Evolutionary conservation across 2,888 invertebrate genomes (phyloP).

Genomic region (Polyommatus icarus): DNA sequence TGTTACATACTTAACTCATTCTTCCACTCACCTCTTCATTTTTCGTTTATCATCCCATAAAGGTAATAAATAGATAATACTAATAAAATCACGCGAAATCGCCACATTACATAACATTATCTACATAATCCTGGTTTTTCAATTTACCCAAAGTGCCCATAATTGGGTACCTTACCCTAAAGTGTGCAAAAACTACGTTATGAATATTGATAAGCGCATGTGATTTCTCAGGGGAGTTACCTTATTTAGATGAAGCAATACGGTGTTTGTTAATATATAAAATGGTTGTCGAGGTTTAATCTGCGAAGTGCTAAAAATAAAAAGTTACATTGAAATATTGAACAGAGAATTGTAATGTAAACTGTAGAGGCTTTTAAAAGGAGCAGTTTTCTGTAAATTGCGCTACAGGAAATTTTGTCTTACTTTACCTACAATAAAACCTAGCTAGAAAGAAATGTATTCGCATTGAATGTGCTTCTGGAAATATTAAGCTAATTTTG

Average conservation of each 20-base stretch:
- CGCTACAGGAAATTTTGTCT: too few relatives aligned
- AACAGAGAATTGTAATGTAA: background rate
- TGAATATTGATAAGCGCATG: background rate
- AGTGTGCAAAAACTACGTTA: background rate
- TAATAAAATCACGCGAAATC: background rate
- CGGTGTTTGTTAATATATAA: background rate
- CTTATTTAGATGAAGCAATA: constrained; percentile 22
- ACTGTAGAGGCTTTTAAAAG: background rate
- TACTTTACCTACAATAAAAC: too few relatives aligned
- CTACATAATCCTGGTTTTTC: background rate
- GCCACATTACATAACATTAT: background rate
- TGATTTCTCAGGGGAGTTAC: constrained; percentile 25
- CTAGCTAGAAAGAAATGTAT: too few relatives aligned
- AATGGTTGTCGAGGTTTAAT: background rate
- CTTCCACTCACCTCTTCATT: too few relatives aligned
- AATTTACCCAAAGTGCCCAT: background rate
- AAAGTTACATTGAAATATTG: background rate
- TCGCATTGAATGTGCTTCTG: too few relatives aligned
- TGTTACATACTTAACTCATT: too few relatives aligned
- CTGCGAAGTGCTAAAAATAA: background rate
- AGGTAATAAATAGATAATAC: too few relatives aligned
- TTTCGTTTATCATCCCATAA: too few relatives aligned
- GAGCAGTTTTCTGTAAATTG: too few relatives aligned
- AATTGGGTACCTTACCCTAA: background rate
- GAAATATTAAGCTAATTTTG: too few relatives aligned